Percentiles rank a stretch among this genome's conserved stretches.
phyloP scores from a whole-genome alignment of 2,797 vertebrate genomes.

The Propithecus deckenii region DNA sequence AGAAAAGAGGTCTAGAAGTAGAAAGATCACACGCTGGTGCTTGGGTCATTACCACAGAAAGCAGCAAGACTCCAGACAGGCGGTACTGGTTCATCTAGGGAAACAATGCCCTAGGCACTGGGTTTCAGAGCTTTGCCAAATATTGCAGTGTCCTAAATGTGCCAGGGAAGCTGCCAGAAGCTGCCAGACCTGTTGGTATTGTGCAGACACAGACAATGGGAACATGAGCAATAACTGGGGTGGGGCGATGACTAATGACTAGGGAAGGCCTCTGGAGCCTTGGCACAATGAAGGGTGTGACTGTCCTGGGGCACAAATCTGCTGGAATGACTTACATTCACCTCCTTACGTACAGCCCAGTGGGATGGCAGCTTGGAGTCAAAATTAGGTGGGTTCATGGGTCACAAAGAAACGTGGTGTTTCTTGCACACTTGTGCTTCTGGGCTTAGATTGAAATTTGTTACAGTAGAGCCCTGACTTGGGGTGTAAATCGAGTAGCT shows the following conservation, averaged over 20 bases:
- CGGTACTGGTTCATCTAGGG: neutral
- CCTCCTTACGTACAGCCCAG: neutral
- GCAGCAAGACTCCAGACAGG: neutral
- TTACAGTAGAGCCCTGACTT: neutral
- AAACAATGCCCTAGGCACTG: neutral
- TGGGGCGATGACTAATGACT: neutral
- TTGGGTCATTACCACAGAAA: neutral
- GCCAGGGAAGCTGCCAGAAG: neutral
- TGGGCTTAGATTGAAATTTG: neutral
- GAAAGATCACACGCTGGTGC: neutral
- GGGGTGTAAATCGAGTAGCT: neutral
- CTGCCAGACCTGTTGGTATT: neutral
- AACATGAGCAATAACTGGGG: neutral
- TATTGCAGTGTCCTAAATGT: neutral
- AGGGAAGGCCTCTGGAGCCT: neutral
- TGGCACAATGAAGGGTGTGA: neutral
- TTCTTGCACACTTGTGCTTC: neutral
- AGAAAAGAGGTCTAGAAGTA: neutral
- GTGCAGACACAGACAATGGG: neutral
- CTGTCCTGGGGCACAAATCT: neutral
- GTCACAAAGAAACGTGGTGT: neutral
- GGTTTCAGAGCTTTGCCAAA: neutral
- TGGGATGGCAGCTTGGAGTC: neutral
- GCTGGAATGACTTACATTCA: neutral
- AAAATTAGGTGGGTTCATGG: neutral